Evolutionary conservation across 2,797 vertebrate species (phyloP).

Genomic region (Typhlichthys eigenmanni): DNA sequence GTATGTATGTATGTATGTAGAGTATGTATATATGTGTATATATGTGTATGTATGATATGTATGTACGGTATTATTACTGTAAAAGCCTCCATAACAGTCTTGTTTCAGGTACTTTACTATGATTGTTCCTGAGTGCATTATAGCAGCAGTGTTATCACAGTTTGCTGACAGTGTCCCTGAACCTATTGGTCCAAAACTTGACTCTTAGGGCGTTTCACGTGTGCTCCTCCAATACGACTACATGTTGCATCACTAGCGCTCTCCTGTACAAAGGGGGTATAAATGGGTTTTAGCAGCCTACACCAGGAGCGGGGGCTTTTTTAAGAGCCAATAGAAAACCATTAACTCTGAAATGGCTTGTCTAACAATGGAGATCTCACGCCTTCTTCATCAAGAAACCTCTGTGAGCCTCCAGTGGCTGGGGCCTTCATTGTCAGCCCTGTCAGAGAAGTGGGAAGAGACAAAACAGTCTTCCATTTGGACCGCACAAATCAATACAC

Average conservation of each 20-base stretch:
- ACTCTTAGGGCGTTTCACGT: too few species aligned
- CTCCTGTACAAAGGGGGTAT: too few species aligned
- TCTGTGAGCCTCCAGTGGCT: conserved; percentile 8
- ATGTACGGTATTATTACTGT: too few species aligned
- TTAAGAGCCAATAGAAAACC: conserved; percentile 1
- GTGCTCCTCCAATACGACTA: too few species aligned
- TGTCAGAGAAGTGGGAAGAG: conserved; percentile 15
- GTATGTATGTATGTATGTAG: too few species aligned
- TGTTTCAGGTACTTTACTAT: too few species aligned
- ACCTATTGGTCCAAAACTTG: background rate
- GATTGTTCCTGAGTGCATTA: background rate
- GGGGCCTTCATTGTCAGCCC: conserved; percentile 26
- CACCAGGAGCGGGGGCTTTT: background rate
- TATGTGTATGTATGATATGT: too few species aligned
- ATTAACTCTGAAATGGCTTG: background rate
- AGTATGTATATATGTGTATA: too few species aligned
- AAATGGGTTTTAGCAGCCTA: background rate
- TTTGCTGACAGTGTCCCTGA: background rate
- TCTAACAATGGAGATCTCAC: conserved; percentile 1
- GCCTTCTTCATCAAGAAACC: background rate
- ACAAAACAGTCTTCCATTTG: conserved; percentile 32
- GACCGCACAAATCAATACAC: conserved; percentile 81
- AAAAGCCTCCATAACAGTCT: too few species aligned
- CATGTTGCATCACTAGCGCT: too few species aligned
- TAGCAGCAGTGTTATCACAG: background rate